These are phyloP conservation scores for Habropoda laboriosa DNA, from an alignment of 1,140 invertebrate genomes.

Conservation along the genomic window DNA sequence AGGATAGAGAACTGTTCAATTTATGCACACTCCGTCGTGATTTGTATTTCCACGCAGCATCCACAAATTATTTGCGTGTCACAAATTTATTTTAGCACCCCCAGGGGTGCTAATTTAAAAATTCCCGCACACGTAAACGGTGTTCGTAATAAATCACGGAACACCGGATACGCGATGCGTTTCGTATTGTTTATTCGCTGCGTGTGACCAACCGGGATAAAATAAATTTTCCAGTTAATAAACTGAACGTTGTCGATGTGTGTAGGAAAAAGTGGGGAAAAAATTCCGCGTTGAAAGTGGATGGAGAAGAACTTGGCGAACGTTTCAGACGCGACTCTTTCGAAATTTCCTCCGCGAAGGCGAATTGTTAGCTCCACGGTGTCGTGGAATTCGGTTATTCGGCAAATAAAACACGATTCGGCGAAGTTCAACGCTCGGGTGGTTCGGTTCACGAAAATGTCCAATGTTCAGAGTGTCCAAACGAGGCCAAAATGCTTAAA, in stretches of 20 bases:
- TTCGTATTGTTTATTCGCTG: slow-evolving; percentile 17
- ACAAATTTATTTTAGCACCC: background rate
- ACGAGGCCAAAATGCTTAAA: too few relatives aligned
- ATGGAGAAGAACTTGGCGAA: too few relatives aligned
- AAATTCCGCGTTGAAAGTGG: too few relatives aligned
- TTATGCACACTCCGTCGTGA: background rate
- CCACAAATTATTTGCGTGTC: slow-evolving; percentile 9
- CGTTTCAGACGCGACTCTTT: too few relatives aligned
- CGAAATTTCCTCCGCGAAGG: too few relatives aligned
- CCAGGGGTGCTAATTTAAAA: background rate
- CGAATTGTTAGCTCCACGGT: too few relatives aligned
- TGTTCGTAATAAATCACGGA: slow-evolving; percentile 4
- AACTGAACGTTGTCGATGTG: background rate
- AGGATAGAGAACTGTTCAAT: background rate
- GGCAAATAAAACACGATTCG: too few relatives aligned
- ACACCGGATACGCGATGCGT: background rate
- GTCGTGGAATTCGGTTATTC: too few relatives aligned
- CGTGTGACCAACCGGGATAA: too few relatives aligned
- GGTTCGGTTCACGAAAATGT: too few relatives aligned
- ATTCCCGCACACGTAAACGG: background rate
- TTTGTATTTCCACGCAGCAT: background rate
- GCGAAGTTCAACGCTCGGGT: too few relatives aligned
- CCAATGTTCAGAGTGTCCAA: too few relatives aligned
- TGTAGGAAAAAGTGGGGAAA: background rate
- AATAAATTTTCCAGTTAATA: slow-evolving; percentile 11